These are phyloP conservation scores for Chondrilla cf. caribensis DNA, from an alignment of 37 sponge, comb jelly and placozoan species.

Conservation along the genomic window DNA sequence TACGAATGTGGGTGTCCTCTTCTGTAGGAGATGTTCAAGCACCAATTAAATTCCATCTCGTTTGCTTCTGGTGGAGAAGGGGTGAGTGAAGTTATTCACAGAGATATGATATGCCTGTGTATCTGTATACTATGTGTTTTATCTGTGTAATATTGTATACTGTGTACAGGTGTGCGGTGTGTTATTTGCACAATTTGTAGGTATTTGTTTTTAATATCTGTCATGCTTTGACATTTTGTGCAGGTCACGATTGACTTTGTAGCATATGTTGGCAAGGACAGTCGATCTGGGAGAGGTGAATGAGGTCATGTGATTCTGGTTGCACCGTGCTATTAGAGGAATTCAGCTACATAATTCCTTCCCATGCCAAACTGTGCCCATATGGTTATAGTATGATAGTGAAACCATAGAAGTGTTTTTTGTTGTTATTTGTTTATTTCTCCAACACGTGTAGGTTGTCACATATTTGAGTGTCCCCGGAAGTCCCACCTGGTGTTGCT, in stretches of 20 bases:
- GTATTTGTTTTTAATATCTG: not conserved
- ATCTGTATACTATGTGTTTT: no score
- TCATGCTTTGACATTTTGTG: no score
- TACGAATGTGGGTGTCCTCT: not conserved
- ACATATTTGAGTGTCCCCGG: constrained; percentile 73
- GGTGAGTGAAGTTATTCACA: constrained; percentile 43
- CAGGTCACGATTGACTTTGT: constrained; percentile 66
- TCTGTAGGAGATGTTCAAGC: constrained; percentile 62
- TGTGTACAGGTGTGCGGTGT: no score
- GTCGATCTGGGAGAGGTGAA: constrained; percentile 38
- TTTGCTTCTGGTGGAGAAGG: constrained; percentile 92
- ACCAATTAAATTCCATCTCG: constrained; percentile 73
- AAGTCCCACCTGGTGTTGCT: constrained; percentile 62
- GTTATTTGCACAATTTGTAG: no score
- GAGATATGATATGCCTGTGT: not conserved
- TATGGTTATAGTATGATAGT: no score
- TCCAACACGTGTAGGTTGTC: constrained; percentile 72
- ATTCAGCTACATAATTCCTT: no score
- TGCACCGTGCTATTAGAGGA: no score
- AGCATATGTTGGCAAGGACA: constrained; percentile 85
- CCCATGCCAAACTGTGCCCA: no score
- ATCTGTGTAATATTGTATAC: no score
- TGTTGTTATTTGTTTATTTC: no score
- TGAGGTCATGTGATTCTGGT: not conserved
- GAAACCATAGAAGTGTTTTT: no score